These are phyloP conservation scores for Micromys minutus DNA, from an alignment of 2,113 vertebrate species.

Conservation along the genomic window DNA sequence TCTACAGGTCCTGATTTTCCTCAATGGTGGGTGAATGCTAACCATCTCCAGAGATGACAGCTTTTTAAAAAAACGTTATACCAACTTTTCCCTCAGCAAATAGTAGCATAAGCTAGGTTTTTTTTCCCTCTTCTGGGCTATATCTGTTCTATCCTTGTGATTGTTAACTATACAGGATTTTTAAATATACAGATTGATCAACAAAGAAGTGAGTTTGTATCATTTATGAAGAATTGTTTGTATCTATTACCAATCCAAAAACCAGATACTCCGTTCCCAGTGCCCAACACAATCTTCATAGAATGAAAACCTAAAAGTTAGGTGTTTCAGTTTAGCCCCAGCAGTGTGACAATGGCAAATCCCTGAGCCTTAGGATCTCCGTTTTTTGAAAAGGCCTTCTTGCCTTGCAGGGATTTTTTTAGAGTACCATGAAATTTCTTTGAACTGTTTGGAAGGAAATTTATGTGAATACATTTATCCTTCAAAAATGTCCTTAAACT, in stretches of 20 bases:
- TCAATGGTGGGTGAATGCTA: neutral
- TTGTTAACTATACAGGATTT: neutral
- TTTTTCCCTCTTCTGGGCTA: neutral
- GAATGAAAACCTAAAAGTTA: neutral
- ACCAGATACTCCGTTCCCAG: neutral
- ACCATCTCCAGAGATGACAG: neutral
- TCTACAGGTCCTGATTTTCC: no score
- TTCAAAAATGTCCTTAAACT: neutral
- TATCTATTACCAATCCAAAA: neutral
- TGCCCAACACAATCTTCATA: neutral
- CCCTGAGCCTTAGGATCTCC: neutral
- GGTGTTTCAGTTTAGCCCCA: neutral
- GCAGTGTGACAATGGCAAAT: neutral
- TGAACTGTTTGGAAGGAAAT: neutral
- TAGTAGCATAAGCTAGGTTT: neutral
- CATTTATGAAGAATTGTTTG: neutral
- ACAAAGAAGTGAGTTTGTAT: neutral
- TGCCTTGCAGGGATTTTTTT: neutral
- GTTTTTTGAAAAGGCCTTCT: constrained; percentile 3
- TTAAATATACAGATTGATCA: neutral
- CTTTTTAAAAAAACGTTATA: neutral
- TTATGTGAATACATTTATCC: constrained; percentile 4
- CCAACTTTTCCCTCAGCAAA: neutral
- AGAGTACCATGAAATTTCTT: neutral
- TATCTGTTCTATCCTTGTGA: neutral